These are phyloP conservation scores for Eremobia ochroleuca DNA, from an alignment of 2,888 invertebrate species.

Conservation along the genomic window DNA sequence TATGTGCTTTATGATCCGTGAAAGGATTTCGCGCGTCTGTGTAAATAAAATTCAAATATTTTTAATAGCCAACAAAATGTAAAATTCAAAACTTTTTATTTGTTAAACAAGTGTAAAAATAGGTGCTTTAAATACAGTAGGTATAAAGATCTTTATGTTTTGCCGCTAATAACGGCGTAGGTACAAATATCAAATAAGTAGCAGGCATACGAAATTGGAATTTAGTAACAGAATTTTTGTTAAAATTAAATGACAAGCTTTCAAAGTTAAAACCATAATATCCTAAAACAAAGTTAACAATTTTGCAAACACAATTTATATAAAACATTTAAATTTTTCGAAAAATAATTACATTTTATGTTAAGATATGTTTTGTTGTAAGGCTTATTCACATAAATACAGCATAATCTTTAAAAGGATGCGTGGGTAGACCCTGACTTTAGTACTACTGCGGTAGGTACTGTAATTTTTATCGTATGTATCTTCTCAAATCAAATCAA, in stretches of 20 bases:
- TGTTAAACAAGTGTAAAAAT: too few species aligned
- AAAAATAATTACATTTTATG: not conserved
- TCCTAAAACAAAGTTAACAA: too few species aligned
- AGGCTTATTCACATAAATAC: conserved; percentile 7
- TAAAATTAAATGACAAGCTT: too few species aligned
- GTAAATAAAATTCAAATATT: conserved; percentile 15
- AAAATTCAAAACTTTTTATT: too few species aligned
- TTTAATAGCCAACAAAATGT: not conserved
- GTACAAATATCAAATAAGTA: too few species aligned
- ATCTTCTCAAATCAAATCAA: too few species aligned
- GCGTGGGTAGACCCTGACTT: conserved; percentile 10
- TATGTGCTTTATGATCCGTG: not conserved
- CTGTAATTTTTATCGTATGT: not conserved
- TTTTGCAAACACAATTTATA: not conserved
- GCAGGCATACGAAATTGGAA: too few species aligned
- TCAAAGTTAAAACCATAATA: too few species aligned
- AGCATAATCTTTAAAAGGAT: conserved; percentile 4
- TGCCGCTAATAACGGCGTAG: not conserved
- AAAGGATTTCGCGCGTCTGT: not conserved
- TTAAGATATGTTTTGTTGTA: not conserved
- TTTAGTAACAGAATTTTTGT: too few species aligned
- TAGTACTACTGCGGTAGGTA: not conserved
- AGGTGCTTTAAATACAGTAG: not conserved
- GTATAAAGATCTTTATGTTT: not conserved
- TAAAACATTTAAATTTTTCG: not conserved